Conservation (phyloP, 2,888 invertebrate species). For the Sinelater perroti region DNA sequence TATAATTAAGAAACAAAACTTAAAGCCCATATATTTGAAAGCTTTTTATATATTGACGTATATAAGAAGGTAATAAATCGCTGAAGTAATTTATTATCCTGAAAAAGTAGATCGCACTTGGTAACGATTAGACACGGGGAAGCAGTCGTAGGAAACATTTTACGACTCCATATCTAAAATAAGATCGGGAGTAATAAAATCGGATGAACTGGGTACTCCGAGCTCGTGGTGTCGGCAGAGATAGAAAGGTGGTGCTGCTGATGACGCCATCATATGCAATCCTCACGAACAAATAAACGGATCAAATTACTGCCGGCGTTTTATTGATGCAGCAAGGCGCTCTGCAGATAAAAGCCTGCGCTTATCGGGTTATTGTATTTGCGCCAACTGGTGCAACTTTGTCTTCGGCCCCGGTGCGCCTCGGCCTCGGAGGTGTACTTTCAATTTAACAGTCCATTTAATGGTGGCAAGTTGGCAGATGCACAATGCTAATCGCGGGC, state of each 20-base stretch:
- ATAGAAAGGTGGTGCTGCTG: conserved; percentile 20
- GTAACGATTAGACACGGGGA: conserved; percentile 14
- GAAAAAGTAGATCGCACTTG: no score
- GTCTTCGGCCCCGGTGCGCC: background rate
- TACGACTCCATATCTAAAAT: conserved; percentile 18
- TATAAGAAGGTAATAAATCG: no score
- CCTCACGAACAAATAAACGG: conserved; percentile 27
- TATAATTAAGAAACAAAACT: no score
- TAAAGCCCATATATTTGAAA: no score
- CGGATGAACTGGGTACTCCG: conserved; percentile 7
- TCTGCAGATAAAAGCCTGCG: conserved; percentile 28
- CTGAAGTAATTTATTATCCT: no score
- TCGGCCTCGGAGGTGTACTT: conserved; percentile 8
- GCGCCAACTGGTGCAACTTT: conserved; percentile 21
- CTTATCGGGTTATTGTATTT: conserved; percentile 30
- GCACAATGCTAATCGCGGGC: conserved; percentile 25
- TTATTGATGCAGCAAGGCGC: conserved; percentile 28
- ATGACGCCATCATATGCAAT: conserved; percentile 24
- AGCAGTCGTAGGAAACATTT: conserved; percentile 15
- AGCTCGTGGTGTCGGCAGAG: background rate
- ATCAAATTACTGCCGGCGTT: conserved; percentile 28
- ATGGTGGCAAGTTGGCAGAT: conserved; percentile 27
- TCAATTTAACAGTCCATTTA: conserved; percentile 30
- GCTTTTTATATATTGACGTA: no score
- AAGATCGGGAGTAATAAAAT: conserved; percentile 19